Conservation (phyloP, 1,140 invertebrate species). For the Lethocerus indicus region DNA sequence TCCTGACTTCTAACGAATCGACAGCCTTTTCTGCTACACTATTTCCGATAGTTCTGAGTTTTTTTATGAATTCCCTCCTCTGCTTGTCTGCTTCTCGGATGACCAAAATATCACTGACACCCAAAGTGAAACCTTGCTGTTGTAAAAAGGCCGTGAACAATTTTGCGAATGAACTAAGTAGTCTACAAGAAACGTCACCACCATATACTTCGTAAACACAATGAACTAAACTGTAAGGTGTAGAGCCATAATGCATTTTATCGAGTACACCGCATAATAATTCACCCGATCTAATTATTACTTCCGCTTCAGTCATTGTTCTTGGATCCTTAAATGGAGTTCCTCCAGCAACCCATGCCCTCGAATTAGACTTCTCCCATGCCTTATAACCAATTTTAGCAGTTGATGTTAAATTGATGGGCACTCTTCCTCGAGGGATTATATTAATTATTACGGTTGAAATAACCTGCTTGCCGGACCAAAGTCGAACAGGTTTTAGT, state of each 20-base stretch:
- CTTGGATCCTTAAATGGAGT: conserved; percentile 33
- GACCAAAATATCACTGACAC: conserved; percentile 87
- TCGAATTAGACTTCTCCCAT: conserved; percentile 41
- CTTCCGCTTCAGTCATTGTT: conserved; percentile 77
- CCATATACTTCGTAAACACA: conserved; percentile 92
- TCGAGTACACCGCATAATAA: conserved; percentile 88
- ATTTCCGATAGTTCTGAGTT: conserved; percentile 36
- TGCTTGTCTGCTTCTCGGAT: conserved; percentile 47
- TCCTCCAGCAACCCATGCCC: conserved; percentile 42
- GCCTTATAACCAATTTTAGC: conserved; percentile 70
- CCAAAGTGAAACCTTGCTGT: conserved; percentile 80
- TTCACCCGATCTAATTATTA: conserved; percentile 78
- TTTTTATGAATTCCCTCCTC: conserved; percentile 49
- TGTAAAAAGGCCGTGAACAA: conserved; percentile 85
- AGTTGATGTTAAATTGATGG: conserved; percentile 59
- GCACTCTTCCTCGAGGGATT: conserved; percentile 52
- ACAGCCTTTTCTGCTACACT: conserved; percentile 51
- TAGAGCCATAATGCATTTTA: conserved; percentile 92
- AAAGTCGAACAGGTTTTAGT: conserved; percentile 70
- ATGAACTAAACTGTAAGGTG: conserved; percentile 83
- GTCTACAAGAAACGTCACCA: conserved; percentile 53
- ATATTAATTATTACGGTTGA: conserved; percentile 79
- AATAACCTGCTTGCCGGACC: conserved; percentile 94
- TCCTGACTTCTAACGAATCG: conserved; percentile 38
- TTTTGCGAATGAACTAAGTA: conserved; percentile 80